Evolutionary conservation across 1,140 invertebrate genomes (phyloP).

Genomic region (Protaetia brevitarsis): DNA sequence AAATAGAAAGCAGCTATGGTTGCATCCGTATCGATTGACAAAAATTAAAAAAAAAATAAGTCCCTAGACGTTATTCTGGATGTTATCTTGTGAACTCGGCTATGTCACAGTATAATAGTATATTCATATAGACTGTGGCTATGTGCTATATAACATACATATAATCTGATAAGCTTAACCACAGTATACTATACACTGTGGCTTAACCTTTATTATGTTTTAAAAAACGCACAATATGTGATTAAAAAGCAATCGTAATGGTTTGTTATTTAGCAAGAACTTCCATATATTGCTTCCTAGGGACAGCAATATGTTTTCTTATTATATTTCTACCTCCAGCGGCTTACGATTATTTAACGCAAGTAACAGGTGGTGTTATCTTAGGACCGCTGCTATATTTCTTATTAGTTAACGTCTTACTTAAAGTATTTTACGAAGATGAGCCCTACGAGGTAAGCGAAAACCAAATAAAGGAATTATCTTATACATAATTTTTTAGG

Average conservation of each 20-base stretch:
- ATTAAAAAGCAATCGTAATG: slow-evolving; percentile 6
- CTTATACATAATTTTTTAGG: slow-evolving; percentile 53
- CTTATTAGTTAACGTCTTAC: slow-evolving; percentile 6
- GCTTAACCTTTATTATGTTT: not conserved
- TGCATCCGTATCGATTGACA: too few species aligned
- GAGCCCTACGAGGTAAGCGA: slow-evolving; percentile 21
- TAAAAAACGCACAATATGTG: not conserved
- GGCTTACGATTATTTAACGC: not conserved
- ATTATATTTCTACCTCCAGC: slow-evolving; percentile 1
- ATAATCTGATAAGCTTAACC: not conserved
- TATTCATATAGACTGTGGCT: too few species aligned
- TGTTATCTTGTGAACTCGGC: too few species aligned
- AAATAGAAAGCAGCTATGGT: too few species aligned
- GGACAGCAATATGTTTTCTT: not conserved
- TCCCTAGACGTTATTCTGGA: too few species aligned
- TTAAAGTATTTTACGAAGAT: slow-evolving; percentile 6
- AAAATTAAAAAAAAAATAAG: too few species aligned
- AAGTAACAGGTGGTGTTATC: not conserved
- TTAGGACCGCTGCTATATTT: slow-evolving; percentile 18
- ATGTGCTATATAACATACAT: too few species aligned
- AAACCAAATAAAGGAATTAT: not conserved
- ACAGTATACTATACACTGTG: not conserved
- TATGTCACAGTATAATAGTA: too few species aligned
- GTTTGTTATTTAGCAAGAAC: slow-evolving; percentile 20
- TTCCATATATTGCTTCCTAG: slow-evolving; percentile 10